Evolutionary conservation across 2,888 invertebrate species (phyloP).

Genomic region (Drosophila kokeensis): DNA sequence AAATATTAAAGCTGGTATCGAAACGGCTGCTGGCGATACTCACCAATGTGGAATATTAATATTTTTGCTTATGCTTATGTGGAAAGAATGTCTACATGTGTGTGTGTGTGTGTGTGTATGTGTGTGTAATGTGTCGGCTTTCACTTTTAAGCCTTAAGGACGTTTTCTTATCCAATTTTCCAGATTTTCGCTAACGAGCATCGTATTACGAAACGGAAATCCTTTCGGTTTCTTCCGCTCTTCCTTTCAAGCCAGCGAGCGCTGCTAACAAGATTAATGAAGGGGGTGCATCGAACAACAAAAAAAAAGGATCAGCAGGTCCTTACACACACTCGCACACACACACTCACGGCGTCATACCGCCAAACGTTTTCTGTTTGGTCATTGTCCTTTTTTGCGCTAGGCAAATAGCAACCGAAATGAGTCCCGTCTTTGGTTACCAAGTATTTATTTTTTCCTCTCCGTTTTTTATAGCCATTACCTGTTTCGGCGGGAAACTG

Average conservation of each 20-base stretch:
- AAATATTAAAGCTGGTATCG: background rate
- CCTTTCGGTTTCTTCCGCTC: constrained; percentile 79
- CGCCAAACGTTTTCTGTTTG: constrained; percentile 68
- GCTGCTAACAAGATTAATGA: constrained; percentile 77
- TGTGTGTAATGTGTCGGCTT: constrained; percentile 57
- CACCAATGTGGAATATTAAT: background rate
- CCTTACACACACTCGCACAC: constrained; percentile 17
- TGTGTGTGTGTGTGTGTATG: background rate
- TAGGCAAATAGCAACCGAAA: constrained; percentile 67
- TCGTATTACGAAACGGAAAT: constrained; percentile 80
- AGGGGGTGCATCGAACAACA: constrained; percentile 64
- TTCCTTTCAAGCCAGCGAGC: constrained; percentile 45
- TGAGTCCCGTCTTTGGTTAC: constrained; percentile 48
- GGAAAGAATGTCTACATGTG: background rate
- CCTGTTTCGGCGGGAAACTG: constrained; percentile 40
- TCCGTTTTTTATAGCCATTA: constrained; percentile 32
- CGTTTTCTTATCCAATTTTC: constrained; percentile 58
- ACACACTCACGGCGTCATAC: constrained; percentile 33
- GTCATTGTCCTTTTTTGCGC: constrained; percentile 80
- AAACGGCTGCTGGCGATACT: constrained; percentile 1
- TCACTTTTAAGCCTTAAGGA: constrained; percentile 67
- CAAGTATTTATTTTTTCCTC: constrained; percentile 22
- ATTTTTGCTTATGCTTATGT: background rate
- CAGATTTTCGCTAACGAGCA: constrained; percentile 36
- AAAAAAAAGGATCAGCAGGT: constrained; percentile 54